These are phyloP conservation scores for Lomographa bimaculata DNA, from an alignment of 2,888 invertebrate genomes.

Conservation along the genomic window DNA sequence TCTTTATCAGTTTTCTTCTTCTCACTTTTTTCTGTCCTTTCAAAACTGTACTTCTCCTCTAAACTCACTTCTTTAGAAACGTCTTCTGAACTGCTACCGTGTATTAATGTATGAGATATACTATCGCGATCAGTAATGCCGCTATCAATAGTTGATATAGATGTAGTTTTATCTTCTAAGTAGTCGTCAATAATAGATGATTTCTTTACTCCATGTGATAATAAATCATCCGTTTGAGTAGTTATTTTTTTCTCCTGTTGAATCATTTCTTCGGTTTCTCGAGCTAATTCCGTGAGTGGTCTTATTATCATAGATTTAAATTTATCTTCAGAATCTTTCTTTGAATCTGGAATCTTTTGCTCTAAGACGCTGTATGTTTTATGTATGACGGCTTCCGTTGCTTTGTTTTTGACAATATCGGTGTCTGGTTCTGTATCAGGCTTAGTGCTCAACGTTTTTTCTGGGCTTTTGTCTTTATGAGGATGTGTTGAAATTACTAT, in stretches of 20 bases:
- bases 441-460: too few relatives aligned
- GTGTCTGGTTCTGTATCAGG: too few relatives aligned
- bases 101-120: constrained; percentile 43
- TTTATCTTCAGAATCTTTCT: constrained; percentile 30
- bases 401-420: too few relatives aligned
- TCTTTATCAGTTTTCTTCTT: constrained; percentile 35
- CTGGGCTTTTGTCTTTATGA: too few relatives aligned
- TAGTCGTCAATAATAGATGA: constrained; percentile 30
- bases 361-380: too few relatives aligned
- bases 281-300: constrained; percentile 36
- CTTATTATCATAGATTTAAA: constrained; percentile 30
- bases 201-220: constrained; percentile 37
- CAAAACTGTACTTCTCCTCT: constrained; percentile 74
- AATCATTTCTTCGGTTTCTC: constrained; percentile 44
- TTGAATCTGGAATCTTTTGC: constrained; percentile 17
- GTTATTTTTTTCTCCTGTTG: constrained; percentile 41
- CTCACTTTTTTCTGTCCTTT: constrained; percentile 64
- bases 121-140: constrained; percentile 49
- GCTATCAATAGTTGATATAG: constrained; percentile 49
- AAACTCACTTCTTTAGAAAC: constrained; percentile 69
- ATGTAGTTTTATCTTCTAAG: constrained; percentile 36
- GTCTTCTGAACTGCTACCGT: constrained; percentile 70
- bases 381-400: too few relatives aligned
- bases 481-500: too few relatives aligned
- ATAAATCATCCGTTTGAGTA: too few relatives aligned